These are phyloP conservation scores for Campaea margaritaria DNA, from an alignment of 2,888 invertebrate genomes.

Conservation along the genomic window DNA sequence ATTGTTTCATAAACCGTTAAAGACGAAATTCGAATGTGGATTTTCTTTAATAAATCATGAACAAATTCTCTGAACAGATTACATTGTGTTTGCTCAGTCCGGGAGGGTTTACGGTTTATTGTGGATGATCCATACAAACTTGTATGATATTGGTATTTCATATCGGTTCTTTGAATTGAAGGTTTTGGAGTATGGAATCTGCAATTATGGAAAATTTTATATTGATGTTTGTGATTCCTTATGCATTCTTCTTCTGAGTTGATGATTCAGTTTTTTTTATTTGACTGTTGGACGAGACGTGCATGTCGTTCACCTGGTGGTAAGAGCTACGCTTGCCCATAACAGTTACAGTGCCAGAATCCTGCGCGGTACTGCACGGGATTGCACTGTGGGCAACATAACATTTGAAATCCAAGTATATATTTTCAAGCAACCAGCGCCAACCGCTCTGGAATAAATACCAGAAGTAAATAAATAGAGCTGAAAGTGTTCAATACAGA, in stretches of 20 bases:
- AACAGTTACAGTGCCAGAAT: too few species aligned
- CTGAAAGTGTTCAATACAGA: too few species aligned
- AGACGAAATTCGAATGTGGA: conserved; percentile 61
- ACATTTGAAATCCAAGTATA: too few species aligned
- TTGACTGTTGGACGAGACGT: too few species aligned
- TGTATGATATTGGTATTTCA: conserved; percentile 38
- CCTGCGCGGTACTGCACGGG: too few species aligned
- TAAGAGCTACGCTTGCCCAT: too few species aligned
- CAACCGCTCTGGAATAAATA: too few species aligned
- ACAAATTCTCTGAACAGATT: conserved; percentile 64
- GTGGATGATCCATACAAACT: conserved; percentile 46
- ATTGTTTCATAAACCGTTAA: conserved; percentile 59
- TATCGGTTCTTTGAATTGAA: conserved; percentile 17
- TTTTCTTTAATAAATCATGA: conserved; percentile 68
- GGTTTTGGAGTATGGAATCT: neutral
- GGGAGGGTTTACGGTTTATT: conserved; percentile 62
- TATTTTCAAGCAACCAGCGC: too few species aligned
- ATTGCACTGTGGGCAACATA: too few species aligned
- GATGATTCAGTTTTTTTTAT: too few species aligned
- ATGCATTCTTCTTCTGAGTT: neutral
- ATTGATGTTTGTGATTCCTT: neutral
- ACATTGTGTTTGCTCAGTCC: conserved; percentile 69
- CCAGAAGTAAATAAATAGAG: too few species aligned
- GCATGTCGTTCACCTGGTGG: too few species aligned
- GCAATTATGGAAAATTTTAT: neutral